Conservation (phyloP, 1,140 invertebrate species). For the Drosophila willistoni region DNA sequence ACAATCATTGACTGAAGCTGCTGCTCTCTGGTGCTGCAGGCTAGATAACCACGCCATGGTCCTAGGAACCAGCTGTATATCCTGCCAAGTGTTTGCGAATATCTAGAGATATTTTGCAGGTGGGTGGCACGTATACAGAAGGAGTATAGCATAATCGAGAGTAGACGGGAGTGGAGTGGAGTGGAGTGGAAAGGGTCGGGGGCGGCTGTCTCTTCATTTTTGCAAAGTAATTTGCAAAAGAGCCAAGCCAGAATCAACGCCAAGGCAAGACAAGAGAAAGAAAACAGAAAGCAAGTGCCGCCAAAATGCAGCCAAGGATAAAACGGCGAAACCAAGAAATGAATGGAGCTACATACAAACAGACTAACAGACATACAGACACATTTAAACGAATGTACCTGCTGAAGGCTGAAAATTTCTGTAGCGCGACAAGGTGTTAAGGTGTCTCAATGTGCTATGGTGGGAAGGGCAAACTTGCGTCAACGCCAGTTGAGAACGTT, state of each 20-base stretch:
- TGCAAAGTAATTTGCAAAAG: slow-evolving; percentile 82
- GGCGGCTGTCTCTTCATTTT: slow-evolving; percentile 74
- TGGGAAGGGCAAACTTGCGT: slow-evolving; percentile 7
- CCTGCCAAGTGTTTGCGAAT: slow-evolving; percentile 52
- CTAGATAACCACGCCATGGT: slow-evolving; percentile 48
- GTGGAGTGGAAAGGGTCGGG: background rate
- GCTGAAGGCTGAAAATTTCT: slow-evolving; percentile 49
- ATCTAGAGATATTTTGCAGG: slow-evolving; percentile 40
- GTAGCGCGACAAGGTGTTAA: slow-evolving; percentile 68
- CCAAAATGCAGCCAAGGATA: slow-evolving; percentile 78
- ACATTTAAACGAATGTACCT: slow-evolving; percentile 20
- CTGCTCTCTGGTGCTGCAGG: slow-evolving; percentile 29
- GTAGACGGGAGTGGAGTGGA: background rate
- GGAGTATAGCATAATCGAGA: background rate
- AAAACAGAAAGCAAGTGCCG: slow-evolving; percentile 75
- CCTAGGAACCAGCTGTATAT: slow-evolving; percentile 31
- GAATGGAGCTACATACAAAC: slow-evolving; percentile 24
- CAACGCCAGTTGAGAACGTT: slow-evolving; percentile 45
- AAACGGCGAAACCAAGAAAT: slow-evolving; percentile 53
- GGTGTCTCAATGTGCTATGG: slow-evolving; percentile 50
- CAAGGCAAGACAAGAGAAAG: background rate
- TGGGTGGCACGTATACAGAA: background rate
- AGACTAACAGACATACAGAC: slow-evolving; percentile 31
- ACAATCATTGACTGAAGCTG: slow-evolving; percentile 46
- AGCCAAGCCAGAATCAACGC: slow-evolving; percentile 44